phyloP scores from a whole-genome alignment of 2,113 vertebrate species.

The Sinocyclocheilus anophthalmus region DNA sequence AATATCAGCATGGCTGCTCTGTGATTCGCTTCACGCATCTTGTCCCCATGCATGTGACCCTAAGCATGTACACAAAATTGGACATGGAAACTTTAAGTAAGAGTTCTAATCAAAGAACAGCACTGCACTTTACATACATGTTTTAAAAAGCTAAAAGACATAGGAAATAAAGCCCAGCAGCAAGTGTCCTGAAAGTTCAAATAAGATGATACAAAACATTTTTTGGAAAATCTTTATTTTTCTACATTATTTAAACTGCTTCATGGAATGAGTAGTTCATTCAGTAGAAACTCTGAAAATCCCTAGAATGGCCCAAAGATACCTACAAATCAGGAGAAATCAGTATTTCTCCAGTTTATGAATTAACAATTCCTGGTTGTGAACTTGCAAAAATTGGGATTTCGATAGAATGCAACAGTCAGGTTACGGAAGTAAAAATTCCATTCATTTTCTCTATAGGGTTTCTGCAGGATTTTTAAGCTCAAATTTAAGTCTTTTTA shows the following conservation, averaged over 20 bases:
- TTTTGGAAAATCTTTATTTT: neutral
- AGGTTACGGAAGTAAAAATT: too few relatives aligned
- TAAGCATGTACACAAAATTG: slow-evolving; percentile 56
- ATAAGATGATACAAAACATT: neutral
- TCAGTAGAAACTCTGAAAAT: neutral
- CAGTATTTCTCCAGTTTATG: too few relatives aligned
- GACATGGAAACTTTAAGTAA: neutral
- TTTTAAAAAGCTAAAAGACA: neutral
- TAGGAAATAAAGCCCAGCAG: too few relatives aligned
- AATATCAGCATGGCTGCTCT: slow-evolving; percentile 91
- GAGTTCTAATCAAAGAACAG: neutral
- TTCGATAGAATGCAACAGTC: too few relatives aligned
- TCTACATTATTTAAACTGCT: neutral
- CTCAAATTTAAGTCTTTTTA: too few relatives aligned
- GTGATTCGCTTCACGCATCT: slow-evolving; percentile 91
- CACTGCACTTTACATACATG: neutral
- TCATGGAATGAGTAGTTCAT: neutral
- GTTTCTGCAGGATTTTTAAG: too few relatives aligned
- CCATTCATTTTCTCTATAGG: too few relatives aligned
- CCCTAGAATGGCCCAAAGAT: neutral
- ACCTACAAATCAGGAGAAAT: too few relatives aligned
- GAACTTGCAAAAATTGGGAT: too few relatives aligned
- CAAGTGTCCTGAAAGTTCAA: neutral
- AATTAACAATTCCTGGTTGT: too few relatives aligned
- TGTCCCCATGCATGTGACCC: slow-evolving; percentile 89